Conservation (phyloP, 2,113 vertebrate species). For the Columba janthina region DNA sequence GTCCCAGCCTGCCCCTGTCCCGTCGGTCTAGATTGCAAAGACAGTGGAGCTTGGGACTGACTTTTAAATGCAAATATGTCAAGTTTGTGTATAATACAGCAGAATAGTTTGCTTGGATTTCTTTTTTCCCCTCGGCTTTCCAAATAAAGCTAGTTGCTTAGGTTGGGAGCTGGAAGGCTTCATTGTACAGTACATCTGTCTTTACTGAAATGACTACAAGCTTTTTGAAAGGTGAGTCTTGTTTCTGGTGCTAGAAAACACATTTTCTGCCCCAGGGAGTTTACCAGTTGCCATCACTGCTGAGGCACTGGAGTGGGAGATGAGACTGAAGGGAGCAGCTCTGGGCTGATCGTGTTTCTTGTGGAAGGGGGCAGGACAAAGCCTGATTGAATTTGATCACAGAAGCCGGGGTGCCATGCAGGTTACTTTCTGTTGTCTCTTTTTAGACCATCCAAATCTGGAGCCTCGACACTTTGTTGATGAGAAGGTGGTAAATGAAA, state of each 20-base stretch:
- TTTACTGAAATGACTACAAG: neutral
- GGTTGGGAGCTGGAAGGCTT: neutral
- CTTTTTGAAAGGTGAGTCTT: neutral
- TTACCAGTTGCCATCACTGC: neutral
- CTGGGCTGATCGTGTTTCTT: neutral
- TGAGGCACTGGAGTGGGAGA: neutral
- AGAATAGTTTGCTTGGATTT: neutral
- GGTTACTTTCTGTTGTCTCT: neutral
- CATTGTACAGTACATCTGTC: neutral
- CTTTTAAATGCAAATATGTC: neutral
- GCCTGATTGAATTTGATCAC: neutral
- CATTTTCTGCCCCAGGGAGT: neutral
- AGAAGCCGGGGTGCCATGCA: neutral
- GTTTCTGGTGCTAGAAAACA: neutral
- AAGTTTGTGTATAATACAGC: neutral
- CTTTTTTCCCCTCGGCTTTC: neutral
- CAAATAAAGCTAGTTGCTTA: neutral
- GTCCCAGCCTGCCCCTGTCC: neutral
- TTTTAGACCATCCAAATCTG: constrained; percentile 86
- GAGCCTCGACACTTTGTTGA: constrained; percentile 94
- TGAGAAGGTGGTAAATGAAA: constrained; percentile 89
- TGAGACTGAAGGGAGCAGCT: neutral
- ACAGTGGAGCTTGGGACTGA: neutral
- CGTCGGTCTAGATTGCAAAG: neutral
- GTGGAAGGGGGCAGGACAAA: neutral